phyloP scores from a whole-genome alignment of 2,797 vertebrate species.

The Adelosebastes latens region DNA sequence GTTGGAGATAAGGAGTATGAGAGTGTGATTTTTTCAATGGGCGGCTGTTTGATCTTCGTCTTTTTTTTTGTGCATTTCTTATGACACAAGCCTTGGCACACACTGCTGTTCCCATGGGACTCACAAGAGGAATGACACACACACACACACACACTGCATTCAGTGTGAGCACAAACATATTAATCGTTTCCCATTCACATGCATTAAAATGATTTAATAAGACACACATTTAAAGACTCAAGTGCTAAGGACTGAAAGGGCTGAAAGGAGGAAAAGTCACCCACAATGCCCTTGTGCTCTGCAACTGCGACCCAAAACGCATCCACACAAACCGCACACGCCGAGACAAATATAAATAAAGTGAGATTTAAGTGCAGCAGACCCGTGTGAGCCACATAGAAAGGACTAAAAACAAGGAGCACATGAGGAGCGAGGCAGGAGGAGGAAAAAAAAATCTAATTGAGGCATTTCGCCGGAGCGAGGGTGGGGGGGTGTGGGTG shows the following conservation, averaged over 20 bases:
- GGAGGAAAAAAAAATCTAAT: constrained; percentile 52
- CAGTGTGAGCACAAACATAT: constrained; percentile 28
- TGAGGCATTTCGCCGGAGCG: constrained; percentile 71
- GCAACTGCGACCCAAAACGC: constrained; percentile 7
- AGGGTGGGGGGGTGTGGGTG: constrained; percentile 42
- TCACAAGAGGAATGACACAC: not conserved
- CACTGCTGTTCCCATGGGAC: constrained; percentile 75
- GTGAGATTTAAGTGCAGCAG: constrained; percentile 25
- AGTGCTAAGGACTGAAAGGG: not conserved
- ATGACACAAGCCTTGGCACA: constrained; percentile 78
- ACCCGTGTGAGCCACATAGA: constrained; percentile 14
- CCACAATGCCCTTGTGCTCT: constrained; percentile 34
- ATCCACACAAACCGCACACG: not conserved
- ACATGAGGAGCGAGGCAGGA: constrained; percentile 23
- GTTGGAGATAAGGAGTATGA: constrained; percentile 45
- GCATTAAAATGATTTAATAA: constrained; percentile 47
- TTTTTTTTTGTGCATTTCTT: constrained; percentile 61
- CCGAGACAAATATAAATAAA: constrained; percentile 12
- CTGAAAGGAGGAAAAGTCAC: constrained; percentile 4
- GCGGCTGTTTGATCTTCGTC: constrained; percentile 79
- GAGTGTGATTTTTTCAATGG: constrained; percentile 46
- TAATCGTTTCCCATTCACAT: constrained; percentile 36
- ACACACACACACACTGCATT: not conserved
- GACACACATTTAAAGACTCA: constrained; percentile 14
- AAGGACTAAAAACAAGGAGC: constrained; percentile 45